phyloP scores from a whole-genome alignment of 2,113 vertebrate species.

The Greenwoodochromis staneri region DNA sequence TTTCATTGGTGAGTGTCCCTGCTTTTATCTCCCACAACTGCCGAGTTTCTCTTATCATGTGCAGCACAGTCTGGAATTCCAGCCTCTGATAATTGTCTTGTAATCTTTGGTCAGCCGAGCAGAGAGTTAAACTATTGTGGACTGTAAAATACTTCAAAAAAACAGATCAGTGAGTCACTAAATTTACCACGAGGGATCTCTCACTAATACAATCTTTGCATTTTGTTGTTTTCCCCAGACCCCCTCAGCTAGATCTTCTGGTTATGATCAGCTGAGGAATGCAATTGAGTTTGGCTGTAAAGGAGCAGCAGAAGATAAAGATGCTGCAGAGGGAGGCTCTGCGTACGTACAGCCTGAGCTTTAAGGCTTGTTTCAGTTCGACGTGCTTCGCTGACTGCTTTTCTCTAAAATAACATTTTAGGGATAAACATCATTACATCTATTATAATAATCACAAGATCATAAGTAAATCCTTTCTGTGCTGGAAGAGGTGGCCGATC shows the following conservation, averaged over 20 bases:
- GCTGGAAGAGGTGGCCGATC: not conserved
- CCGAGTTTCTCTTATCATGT: conserved; percentile 62
- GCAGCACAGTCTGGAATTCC: conserved; percentile 62
- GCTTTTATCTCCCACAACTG: conserved; percentile 64
- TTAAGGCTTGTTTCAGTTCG: not conserved
- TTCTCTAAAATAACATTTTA: not conserved
- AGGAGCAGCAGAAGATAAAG: not conserved
- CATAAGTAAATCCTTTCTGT: not conserved
- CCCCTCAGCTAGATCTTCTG: not conserved
- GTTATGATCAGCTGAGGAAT: not conserved
- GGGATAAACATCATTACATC: not conserved
- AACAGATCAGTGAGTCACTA: not conserved
- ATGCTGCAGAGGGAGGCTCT: not conserved
- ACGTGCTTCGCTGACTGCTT: not conserved
- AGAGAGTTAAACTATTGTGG: conserved; percentile 31
- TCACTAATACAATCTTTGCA: not conserved
- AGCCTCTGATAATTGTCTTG: conserved; percentile 58
- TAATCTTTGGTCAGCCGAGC: conserved; percentile 31
- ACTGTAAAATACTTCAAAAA: not conserved
- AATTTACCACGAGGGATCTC: not conserved
- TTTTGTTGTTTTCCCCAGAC: not conserved
- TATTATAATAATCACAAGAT: not conserved
- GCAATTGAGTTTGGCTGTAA: not conserved
- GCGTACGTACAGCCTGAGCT: not conserved
- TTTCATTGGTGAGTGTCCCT: conserved; percentile 61